A percentile compares a stretch with the other conserved stretches of the same genome.
Evolutionary conservation across 1,140 invertebrate genomes (phyloP).

Genomic region (Cepaea nemoralis): DNA sequence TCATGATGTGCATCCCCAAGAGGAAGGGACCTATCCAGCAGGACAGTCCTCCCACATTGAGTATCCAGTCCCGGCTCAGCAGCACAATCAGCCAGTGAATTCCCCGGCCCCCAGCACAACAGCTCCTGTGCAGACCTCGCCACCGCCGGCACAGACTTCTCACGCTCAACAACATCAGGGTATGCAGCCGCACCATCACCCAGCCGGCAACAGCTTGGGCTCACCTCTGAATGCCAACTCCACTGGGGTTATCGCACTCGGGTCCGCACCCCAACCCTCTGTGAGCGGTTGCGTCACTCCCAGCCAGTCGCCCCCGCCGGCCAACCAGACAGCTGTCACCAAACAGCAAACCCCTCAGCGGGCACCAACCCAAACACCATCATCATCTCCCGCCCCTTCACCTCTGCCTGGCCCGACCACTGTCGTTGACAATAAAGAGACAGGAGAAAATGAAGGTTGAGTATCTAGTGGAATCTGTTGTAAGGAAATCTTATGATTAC

Average conservation of each 20-base stretch:
- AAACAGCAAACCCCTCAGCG: not conserved
- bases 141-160: not conserved
- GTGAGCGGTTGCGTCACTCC: not conserved
- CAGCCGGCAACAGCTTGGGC: not conserved
- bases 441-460: slow-evolving; percentile 36
- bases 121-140: slow-evolving; percentile 18
- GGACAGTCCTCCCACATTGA: slow-evolving; percentile 40
- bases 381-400: slow-evolving; percentile 23
- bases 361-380: slow-evolving; percentile 14
- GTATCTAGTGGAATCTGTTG: too few species aligned
- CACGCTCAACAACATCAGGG: slow-evolving; percentile 4
- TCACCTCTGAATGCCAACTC: not conserved
- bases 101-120: not conserved
- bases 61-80: slow-evolving; percentile 33
- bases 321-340: not conserved
- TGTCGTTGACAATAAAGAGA: slow-evolving; percentile 31
- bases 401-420: slow-evolving; percentile 15
- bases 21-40: slow-evolving; percentile 30
- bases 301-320: not conserved
- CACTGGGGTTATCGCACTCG: not conserved
- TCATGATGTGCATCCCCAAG: slow-evolving; percentile 67
- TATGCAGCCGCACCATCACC: not conserved
- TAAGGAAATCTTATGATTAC: too few species aligned
- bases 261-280: not conserved
- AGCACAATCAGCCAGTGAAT: not conserved